Evolutionary conservation across 2,797 vertebrate genomes (phyloP), one percentile per base, ranked within the genome.

Genomic region (Oreochromis mossambicus): DNA sequence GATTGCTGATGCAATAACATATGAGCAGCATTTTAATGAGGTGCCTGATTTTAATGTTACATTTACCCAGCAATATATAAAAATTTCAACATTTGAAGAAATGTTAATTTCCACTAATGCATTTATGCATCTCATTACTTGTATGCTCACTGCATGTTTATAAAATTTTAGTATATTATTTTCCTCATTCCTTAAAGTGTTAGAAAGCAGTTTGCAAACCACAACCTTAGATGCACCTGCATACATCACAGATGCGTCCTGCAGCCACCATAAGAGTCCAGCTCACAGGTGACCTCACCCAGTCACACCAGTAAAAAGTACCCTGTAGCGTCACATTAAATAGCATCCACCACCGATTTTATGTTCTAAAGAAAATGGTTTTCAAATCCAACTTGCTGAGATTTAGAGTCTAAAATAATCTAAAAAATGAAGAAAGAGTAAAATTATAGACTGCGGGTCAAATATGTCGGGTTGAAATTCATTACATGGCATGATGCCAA

Each of bases 401-500:
- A 80, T 66, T 79, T 5, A 48, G 3, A 76, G 13, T 43, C 77
- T 61, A 63, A n/a, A 82, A 68, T 43, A 26, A 46, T 34, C 2
- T 4, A 19, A 55, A 34, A 38, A 55, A 9, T 52, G 15, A 55
- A 21, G 17, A 51, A 56, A 63, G n/a, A 77, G 13, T 52, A 11
- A 55, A 88, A 83, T 83, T 68, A 55, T 54, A 81, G 70, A 52
- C 29, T 14, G 21, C 3, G 21, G 79, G 86, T 90, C 54, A 87
- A 79, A 83, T 38, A 36, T 7, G 5, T 5, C 58, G 26, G 61
- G 6, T 79, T 83, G 73, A 90, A 92, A 88, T 77, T 75, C 61
- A 80, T 89, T 87, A 83, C 50, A 41, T 81, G 79, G 51, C 70
- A 70, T 83, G 61, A 80, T 5, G 75, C 79, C 76, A 88, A 78